Evolutionary conservation across 2,797 vertebrate species (phyloP).

Genomic region (Pachyuromys duprasi): DNA sequence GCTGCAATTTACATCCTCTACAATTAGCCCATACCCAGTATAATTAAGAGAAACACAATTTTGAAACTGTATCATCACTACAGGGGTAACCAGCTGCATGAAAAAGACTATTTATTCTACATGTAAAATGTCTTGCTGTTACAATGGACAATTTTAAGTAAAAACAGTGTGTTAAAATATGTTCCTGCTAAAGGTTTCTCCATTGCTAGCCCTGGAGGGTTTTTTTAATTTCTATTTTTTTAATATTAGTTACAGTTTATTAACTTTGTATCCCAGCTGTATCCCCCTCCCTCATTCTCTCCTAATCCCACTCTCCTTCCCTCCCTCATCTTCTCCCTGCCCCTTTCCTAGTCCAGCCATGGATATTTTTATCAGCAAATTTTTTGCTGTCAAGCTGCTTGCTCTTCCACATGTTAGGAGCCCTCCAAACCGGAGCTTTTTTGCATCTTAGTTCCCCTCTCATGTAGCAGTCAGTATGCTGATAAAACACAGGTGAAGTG

Average conservation of each 20-base stretch:
- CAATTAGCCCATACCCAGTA: slow-evolving; percentile 66
- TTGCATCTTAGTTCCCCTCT: slow-evolving; percentile 41
- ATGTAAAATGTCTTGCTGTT: slow-evolving; percentile 49
- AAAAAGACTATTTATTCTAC: slow-evolving; percentile 47
- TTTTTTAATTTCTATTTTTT: no score
- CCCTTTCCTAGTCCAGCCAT: no score
- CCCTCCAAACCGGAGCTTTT: not conserved
- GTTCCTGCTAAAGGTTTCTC: slow-evolving; percentile 35
- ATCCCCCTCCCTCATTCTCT: no score
- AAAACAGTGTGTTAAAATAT: not conserved
- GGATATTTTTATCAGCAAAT: slow-evolving; percentile 8
- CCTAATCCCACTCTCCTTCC: no score
- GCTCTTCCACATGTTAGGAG: slow-evolving; percentile 31
- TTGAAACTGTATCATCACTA: slow-evolving; percentile 64
- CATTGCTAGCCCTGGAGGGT: slow-evolving; percentile 4
- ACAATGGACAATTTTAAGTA: slow-evolving; percentile 58
- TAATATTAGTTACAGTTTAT: no score
- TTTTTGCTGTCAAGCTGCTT: slow-evolving; percentile 7
- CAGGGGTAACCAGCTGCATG: slow-evolving; percentile 29
- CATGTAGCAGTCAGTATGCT: not conserved
- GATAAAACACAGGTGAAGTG: slow-evolving; percentile 31
- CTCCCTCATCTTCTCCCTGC: no score
- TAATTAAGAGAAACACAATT: slow-evolving; percentile 72
- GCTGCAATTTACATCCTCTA: slow-evolving; percentile 69
- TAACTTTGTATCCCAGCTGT: no score